Base-by-base conservation (phyloP, 2,888 invertebrate genomes). In the Alloscopus bannaensis region DNA sequence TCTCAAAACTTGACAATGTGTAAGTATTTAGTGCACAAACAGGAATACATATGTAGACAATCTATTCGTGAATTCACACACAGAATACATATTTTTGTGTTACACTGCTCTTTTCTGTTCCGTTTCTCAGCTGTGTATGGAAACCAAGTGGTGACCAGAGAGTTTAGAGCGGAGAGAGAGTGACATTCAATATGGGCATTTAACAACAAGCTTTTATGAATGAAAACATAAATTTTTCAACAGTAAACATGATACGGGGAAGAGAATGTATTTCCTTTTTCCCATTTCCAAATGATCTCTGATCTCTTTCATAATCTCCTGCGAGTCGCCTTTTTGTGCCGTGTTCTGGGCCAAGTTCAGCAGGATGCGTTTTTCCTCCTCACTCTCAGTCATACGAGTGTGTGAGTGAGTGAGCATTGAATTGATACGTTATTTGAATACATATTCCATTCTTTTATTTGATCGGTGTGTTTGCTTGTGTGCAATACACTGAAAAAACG, bases 221-320 rank as follows among this genome's bases (percentile, higher is more conserved):
- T 69, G 69, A 42, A 69, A 57, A 69, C 69, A 69, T 69, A 69
- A 69, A 69, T 69, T 69, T 69, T 69, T 69, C 69, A 69, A 69
- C 69, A 59, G 28, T 57, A 69, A 69, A 69, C 57, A 40, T 57
- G 69, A 69, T 69, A 69, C 69, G 52, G 47, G 22, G 24, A 18
- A 16, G 52, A 28, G 24, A 68, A 36, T 3, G 29, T 29, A 47
- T 66, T 66, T 50, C 42, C 42, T 52, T 59, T 36, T 52, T 52
- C 18, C 20, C 24, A 11, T 28, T 29, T 57, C 59, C 26, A 69
- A 69, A 69, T 69, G 69, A 69, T 69, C 59, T 69, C 57, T 69
- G 69, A 69, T 69, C 69, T 59, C 45, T 16, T 11, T 4, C n/a
- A 16, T 45, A 4, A 45, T 45, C n/a, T 16, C 57, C 55, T 57